Conservation (phyloP, 2,797 vertebrate genomes). For the Notamacropus eugenii region DNA sequence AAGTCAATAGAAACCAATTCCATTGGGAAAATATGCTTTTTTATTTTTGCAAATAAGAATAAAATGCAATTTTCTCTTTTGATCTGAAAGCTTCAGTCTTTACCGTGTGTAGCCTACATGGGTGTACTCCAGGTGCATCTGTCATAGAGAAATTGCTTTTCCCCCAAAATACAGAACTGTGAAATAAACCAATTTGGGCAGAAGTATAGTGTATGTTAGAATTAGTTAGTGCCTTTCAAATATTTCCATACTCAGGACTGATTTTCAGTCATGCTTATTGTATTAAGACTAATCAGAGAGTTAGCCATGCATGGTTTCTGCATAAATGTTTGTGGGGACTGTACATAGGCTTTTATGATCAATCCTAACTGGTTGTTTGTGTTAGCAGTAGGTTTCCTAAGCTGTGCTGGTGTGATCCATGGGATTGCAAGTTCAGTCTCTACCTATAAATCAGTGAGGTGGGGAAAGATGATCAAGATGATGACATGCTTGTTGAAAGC, state of each 20-base stretch:
- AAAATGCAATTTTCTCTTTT: slow-evolving; percentile 66
- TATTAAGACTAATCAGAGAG: slow-evolving; percentile 79
- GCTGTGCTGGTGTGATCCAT: not conserved
- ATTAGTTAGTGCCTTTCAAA: slow-evolving; percentile 79
- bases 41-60: slow-evolving; percentile 65
- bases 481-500: not conserved
- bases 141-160: slow-evolving; percentile 83
- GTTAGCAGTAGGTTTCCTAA: slow-evolving; percentile 25
- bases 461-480: not conserved
- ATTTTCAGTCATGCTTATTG: slow-evolving; percentile 69
- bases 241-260: slow-evolving; percentile 72
- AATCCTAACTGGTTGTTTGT: slow-evolving; percentile 54
- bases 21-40: slow-evolving; percentile 54
- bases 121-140: slow-evolving; percentile 74
- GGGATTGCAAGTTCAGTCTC: slow-evolving; percentile 42
- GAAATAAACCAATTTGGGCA: slow-evolving; percentile 84
- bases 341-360: not conserved
- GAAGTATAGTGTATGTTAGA: slow-evolving; percentile 79
- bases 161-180: slow-evolving; percentile 79
- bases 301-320: slow-evolving; percentile 72
- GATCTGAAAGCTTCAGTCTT: slow-evolving; percentile 50
- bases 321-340: not conserved
- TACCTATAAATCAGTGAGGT: slow-evolving; percentile 18
- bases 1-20: slow-evolving; percentile 60
- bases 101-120: slow-evolving; percentile 7